These are phyloP conservation scores for Sciurus niger DNA, from an alignment of 2,113 vertebrate species.

Conservation along the genomic window DNA sequence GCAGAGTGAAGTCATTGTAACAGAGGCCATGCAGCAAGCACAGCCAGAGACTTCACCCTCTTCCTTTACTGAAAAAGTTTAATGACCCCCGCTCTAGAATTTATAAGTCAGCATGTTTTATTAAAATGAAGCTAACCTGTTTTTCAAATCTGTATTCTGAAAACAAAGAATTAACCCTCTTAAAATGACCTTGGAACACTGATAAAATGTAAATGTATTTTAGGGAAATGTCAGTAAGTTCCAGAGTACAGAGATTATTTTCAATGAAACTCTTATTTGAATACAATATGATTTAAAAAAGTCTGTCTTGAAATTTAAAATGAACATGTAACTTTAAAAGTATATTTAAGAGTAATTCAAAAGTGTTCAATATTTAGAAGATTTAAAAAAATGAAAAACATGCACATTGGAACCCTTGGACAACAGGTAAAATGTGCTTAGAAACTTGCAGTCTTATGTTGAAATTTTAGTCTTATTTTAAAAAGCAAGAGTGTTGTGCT, in stretches of 20 bases:
- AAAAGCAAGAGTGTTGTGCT: background rate
- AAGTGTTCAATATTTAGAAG: background rate
- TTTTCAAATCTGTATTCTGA: slow-evolving; percentile 25
- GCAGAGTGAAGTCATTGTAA: background rate
- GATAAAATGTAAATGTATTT: background rate
- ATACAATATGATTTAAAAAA: slow-evolving; percentile 33
- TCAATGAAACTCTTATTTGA: background rate
- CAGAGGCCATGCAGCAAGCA: background rate
- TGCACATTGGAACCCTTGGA: background rate
- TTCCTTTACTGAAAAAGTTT: background rate
- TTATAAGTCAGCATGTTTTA: slow-evolving; percentile 23
- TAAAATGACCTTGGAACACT: background rate
- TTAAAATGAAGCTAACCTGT: slow-evolving; percentile 4
- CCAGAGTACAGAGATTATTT: background rate
- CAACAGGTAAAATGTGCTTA: background rate
- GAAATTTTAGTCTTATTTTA: background rate
- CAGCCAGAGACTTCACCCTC: background rate
- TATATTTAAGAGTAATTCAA: slow-evolving; percentile 3
- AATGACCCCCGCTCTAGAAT: background rate
- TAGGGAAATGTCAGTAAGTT: background rate
- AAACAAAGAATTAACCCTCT: slow-evolving; percentile 36
- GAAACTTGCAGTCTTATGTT: background rate
- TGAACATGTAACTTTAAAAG: background rate
- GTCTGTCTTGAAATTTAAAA: slow-evolving; percentile 13
- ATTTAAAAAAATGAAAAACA: background rate